Percentiles rank a stretch among this genome's conserved stretches.
Conservation (phyloP, 2,113 vertebrate species). For the Tetraodon nigroviridis region DNA sequence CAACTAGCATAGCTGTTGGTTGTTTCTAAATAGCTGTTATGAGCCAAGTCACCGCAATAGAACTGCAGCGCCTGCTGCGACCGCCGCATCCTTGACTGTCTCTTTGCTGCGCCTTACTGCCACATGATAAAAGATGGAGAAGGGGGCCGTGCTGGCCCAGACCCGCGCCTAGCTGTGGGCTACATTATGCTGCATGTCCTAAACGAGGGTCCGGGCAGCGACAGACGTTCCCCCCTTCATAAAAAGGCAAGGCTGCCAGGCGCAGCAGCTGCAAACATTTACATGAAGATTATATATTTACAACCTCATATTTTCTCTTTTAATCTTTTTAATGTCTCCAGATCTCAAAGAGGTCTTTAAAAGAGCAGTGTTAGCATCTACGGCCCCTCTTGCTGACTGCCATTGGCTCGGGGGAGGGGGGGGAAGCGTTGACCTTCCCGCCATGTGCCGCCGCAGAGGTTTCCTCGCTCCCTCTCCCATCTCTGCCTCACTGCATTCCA, state of each 20-base stretch:
- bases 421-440: constrained; percentile 9
- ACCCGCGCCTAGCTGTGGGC: constrained; percentile 26
- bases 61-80: constrained; percentile 75
- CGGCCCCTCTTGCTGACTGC: constrained; percentile 64
- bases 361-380: constrained; percentile 77
- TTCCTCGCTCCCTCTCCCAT: constrained; percentile 63
- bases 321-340: constrained; percentile 46
- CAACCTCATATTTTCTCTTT: constrained; percentile 70
- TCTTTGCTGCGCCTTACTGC: constrained; percentile 58
- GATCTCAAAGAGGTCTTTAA: constrained; percentile 57
- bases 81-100: constrained; percentile 65
- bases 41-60: constrained; percentile 73
- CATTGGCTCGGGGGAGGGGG: constrained; percentile 39
- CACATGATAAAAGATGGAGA: constrained; percentile 34
- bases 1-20: constrained; percentile 66
- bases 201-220: constrained; percentile 26
- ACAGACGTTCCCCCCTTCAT: constrained; percentile 21
- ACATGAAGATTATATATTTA: constrained; percentile 81
- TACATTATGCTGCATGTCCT: constrained; percentile 46
- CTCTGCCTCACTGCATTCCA: constrained; percentile 74
- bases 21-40: constrained; percentile 20
- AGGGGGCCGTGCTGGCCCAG: constrained; percentile 14
- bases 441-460: constrained; percentile 37
- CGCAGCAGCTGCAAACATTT: constrained; percentile 67
- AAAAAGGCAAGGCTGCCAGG: constrained; percentile 52